Conservation (phyloP, 2,797 vertebrate genomes). For the Phalanger gymnotis region DNA sequence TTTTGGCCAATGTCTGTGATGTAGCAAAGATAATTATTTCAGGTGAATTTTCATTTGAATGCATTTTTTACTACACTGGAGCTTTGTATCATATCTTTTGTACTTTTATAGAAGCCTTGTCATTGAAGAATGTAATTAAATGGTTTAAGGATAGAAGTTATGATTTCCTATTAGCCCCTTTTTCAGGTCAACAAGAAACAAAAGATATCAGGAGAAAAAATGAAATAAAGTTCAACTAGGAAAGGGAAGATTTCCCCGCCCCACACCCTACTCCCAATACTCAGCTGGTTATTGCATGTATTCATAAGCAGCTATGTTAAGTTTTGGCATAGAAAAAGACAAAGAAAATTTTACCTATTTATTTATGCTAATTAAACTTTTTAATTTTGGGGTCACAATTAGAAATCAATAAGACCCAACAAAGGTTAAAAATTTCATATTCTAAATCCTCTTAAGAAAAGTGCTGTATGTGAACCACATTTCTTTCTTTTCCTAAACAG, state of each 20-base stretch:
- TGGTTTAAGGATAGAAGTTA: constrained; percentile 28
- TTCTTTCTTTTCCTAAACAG: constrained; percentile 5
- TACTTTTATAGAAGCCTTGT: constrained; percentile 4
- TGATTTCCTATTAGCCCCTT: constrained; percentile 39
- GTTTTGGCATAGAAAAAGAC: background rate
- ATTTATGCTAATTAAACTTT: background rate
- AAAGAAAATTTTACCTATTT: background rate
- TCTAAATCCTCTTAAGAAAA: background rate
- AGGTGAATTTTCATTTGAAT: background rate
- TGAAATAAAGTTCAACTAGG: background rate
- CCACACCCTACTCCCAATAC: background rate
- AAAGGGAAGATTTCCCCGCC: background rate
- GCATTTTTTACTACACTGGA: background rate
- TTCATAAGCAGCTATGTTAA: background rate
- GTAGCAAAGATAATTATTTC: background rate
- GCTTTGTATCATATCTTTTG: background rate
- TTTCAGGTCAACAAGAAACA: background rate
- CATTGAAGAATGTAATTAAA: background rate
- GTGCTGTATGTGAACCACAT: background rate
- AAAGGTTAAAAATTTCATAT: constrained; percentile 6
- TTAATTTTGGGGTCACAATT: background rate
- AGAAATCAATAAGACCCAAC: background rate
- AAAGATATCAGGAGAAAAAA: background rate
- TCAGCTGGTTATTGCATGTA: background rate
- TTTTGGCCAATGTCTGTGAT: background rate